These are phyloP conservation scores for Picathartes gymnocephalus DNA, from an alignment of 2,113 vertebrate species.

Conservation along the genomic window DNA sequence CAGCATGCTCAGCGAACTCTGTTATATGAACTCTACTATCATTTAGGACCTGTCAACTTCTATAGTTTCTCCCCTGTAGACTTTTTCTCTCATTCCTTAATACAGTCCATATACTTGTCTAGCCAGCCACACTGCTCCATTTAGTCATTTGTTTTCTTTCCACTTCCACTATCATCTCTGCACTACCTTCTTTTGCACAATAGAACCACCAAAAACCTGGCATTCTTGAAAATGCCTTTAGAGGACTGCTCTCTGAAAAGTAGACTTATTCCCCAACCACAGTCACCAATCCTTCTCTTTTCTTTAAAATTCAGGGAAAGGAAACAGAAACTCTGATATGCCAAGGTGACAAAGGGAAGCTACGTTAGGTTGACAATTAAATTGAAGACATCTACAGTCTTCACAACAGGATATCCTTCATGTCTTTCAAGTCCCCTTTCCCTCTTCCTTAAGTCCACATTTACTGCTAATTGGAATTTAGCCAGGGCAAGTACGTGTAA, in stretches of 20 bases:
- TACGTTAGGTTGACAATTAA: not conserved
- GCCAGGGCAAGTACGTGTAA: not conserved
- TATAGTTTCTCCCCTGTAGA: not conserved
- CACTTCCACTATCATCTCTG: not conserved
- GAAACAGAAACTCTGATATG: not conserved
- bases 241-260: not conserved
- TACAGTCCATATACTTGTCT: not conserved
- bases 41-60: slow-evolving; percentile 3
- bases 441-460: not conserved
- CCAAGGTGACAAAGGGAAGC: not conserved
- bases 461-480: not conserved
- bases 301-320: not conserved
- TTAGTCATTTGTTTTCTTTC: not conserved
- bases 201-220: not conserved
- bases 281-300: not conserved
- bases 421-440: not conserved
- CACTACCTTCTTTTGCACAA: not conserved
- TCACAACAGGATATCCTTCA: not conserved
- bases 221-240: not conserved
- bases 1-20: not conserved
- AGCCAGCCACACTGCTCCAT: not conserved
- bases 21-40: not conserved
- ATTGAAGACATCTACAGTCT: not conserved
- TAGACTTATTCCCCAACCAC: not conserved
- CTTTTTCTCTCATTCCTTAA: not conserved